These are phyloP conservation scores for Uloborus plumipes DNA, from an alignment of 2,888 invertebrate genomes.

Conservation along the genomic window DNA sequence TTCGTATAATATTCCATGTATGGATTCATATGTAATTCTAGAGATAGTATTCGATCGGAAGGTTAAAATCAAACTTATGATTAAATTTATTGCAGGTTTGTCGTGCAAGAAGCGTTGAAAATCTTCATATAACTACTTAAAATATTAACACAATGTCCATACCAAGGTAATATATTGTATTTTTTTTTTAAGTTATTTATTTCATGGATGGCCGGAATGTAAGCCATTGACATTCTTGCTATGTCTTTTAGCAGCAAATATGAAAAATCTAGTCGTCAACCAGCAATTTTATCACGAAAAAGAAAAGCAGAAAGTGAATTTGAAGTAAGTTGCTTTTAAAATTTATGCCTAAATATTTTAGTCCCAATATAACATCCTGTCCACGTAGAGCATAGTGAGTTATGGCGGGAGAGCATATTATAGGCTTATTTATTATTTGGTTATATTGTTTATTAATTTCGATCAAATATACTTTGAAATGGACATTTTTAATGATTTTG, in stretches of 20 bases:
- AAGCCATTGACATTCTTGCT: not conserved
- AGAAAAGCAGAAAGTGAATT: slow-evolving; percentile 58
- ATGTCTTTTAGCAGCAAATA: slow-evolving; percentile 16
- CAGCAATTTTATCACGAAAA: slow-evolving; percentile 52
- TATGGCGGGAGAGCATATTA: not conserved
- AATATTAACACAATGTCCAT: too few relatives aligned
- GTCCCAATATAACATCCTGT: slow-evolving; percentile 37
- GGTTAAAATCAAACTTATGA: too few relatives aligned
- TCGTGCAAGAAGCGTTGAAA: too few relatives aligned
- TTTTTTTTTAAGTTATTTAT: not conserved
- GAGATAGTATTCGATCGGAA: too few relatives aligned
- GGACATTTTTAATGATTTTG: too few relatives aligned
- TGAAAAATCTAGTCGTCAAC: slow-evolving; percentile 31
- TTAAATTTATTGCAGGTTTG: too few relatives aligned
- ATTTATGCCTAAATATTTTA: slow-evolving; percentile 12
- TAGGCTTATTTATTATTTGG: not conserved
- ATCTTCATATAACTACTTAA: too few relatives aligned
- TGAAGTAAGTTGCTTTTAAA: slow-evolving; percentile 33
- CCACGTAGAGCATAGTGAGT: slow-evolving; percentile 10
- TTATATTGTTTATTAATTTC: not conserved
- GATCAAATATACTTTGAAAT: not conserved
- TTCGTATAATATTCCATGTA: too few relatives aligned
- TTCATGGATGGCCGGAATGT: not conserved
- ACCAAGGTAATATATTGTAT: too few relatives aligned
- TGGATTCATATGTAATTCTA: too few relatives aligned